phyloP scores from a whole-genome alignment of 2,797 vertebrate genomes.

The Pipistrellus pipistrellus region DNA sequence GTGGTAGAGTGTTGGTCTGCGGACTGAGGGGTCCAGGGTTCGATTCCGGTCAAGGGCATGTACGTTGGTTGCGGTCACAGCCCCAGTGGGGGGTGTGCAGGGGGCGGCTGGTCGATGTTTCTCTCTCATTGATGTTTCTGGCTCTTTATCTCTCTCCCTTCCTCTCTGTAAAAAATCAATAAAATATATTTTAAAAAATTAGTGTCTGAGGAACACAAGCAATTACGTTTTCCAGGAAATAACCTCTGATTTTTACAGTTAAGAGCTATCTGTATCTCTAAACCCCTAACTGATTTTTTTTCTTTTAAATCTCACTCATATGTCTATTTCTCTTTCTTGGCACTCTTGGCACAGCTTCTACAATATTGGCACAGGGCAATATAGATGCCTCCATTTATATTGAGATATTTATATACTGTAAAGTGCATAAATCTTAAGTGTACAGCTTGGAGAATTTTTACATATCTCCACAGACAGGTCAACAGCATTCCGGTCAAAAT shows the following conservation, averaged over 20 bases:
- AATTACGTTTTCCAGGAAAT: constrained; percentile 59
- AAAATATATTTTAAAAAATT: background rate
- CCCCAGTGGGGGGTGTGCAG: no score
- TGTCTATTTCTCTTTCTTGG: background rate
- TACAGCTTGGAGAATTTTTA: background rate
- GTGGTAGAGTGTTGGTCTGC: no score
- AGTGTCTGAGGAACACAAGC: constrained; percentile 43
- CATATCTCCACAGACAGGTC: background rate
- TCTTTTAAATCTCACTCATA: constrained; percentile 41
- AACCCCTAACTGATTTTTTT: background rate
- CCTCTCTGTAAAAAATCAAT: no score
- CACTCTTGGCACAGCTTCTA: background rate
- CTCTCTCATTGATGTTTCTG: no score
- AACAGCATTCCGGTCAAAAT: constrained; percentile 13
- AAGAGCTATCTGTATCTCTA: constrained; percentile 44
- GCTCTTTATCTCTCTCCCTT: no score
- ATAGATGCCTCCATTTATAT: background rate
- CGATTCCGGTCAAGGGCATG: no score
- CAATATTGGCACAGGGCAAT: background rate
- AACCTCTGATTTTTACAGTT: constrained; percentile 23
- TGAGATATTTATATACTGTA: background rate
- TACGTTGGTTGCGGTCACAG: no score
- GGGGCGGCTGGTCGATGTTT: no score
- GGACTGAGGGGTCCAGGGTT: no score
- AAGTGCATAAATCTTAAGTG: background rate